Base-by-base conservation (phyloP, 2,888 invertebrate genomes). In the Drosophila setosimentum region DNA sequence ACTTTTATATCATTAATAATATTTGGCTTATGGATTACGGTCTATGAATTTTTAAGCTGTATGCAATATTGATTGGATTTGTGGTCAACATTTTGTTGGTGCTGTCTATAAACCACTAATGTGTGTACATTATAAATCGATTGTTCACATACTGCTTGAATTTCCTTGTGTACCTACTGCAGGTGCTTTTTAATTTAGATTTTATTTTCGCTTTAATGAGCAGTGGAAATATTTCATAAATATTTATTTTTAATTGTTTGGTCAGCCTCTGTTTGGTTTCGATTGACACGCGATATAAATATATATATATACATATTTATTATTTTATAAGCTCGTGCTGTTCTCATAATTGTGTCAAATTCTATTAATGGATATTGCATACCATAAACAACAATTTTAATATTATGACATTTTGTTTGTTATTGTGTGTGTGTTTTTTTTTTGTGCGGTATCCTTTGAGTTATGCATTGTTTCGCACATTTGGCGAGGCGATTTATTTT, bases 381-480 rank as follows among this genome's bases (percentile, higher is more conserved):
- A 61, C 60, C 67, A 78, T 80, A 80, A 80, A 78, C 68, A 73
- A 71, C 66, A 69, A 71, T 73, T 72, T 75, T 71, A 77, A 66
- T 69, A 80, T 71, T 78, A 70, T 70, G 61, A 59, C 57, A 50
- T 68, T 68, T 37, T 74, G 53, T 58, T 58, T 50, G 37, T n/a
- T 35, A 55, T 50, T 70, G 58, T 40, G n/a, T 59, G 21, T 35
- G 61, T 69, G 5, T 33, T 42, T 29, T 59, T 73, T 37, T 53
- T 67, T 66, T 54, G 54, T 59, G 51, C 24, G 30, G 16, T 54
- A 63, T 62, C 30, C 75, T 83, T 79, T 88, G 86, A 88, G 82
- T 86, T 88, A 85, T 87, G 85, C 71, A 78, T 85, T 85, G 82
- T 86, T 86, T 83, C 83, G 86, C 85, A 87, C 85, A 87, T 85